Percentiles rank a stretch among this genome's conserved stretches.
Conservation (phyloP, 2,113 vertebrate species). For the Mesoclemmys tuberculata region DNA sequence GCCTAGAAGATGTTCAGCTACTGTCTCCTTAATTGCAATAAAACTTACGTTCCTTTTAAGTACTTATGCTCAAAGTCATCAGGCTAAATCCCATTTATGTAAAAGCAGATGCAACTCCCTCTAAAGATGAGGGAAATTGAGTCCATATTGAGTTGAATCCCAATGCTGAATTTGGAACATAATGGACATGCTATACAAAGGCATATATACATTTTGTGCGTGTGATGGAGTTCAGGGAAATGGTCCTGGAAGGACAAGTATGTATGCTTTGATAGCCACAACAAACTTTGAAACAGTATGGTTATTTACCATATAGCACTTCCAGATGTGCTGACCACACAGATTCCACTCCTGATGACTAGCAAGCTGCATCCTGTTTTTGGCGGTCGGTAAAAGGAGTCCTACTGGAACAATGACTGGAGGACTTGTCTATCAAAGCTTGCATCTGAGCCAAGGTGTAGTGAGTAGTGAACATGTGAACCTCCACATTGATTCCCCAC, state of each 20-base stretch:
- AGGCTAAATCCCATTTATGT: not conserved
- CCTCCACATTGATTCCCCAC: too few species aligned
- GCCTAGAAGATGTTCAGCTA: not conserved
- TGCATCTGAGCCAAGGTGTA: not conserved
- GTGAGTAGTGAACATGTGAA: not conserved
- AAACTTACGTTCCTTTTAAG: not conserved
- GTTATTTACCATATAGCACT: not conserved
- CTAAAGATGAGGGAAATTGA: not conserved
- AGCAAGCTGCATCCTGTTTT: not conserved
- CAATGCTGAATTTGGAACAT: not conserved
- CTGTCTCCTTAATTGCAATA: not conserved
- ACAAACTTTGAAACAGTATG: not conserved
- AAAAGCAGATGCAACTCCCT: not conserved
- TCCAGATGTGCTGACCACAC: not conserved
- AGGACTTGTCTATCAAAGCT: not conserved
- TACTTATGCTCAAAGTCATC: not conserved
- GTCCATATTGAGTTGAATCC: not conserved
- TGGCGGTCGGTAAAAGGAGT: not conserved
- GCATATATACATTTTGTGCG: not conserved
- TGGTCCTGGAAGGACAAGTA: not conserved
- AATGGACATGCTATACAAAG: not conserved
- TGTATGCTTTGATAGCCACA: not conserved
- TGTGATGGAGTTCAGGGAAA: not conserved
- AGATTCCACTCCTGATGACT: not conserved
- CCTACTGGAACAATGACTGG: not conserved